These are phyloP conservation scores for Pyrrhia umbra DNA, from an alignment of 2,888 invertebrate genomes.

Conservation along the genomic window DNA sequence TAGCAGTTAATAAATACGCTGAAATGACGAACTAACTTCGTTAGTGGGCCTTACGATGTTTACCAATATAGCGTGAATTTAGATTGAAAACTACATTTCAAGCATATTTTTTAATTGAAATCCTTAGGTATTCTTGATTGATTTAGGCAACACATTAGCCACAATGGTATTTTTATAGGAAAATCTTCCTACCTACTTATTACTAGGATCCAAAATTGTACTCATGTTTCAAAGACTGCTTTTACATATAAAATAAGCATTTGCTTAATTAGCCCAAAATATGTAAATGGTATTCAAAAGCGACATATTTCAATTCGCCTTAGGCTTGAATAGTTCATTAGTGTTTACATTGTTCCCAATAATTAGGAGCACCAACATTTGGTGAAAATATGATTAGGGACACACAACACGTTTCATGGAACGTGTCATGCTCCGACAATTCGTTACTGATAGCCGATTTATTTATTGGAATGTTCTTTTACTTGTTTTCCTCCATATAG, in stretches of 20 bases:
- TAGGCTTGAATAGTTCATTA: conserved; percentile 1
- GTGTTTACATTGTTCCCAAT: background rate
- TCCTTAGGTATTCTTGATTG: too few species aligned
- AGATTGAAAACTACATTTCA: too few species aligned
- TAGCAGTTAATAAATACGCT: background rate
- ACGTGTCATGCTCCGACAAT: background rate
- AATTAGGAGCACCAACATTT: background rate
- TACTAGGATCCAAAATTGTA: too few species aligned
- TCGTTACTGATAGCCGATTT: background rate
- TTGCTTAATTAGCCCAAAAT: background rate
- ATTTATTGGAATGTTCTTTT: background rate
- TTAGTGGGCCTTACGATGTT: too few species aligned
- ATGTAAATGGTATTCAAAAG: background rate
- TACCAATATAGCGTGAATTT: too few species aligned
- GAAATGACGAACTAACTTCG: too few species aligned
- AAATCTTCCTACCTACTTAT: background rate
- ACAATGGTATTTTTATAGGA: too few species aligned
- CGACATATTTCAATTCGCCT: background rate
- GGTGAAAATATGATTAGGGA: background rate
- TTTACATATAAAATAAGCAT: background rate
- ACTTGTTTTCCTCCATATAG: background rate
- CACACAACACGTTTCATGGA: conserved; percentile 2
- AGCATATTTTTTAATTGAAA: too few species aligned
- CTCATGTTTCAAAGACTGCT: background rate
- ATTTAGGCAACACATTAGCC: too few species aligned